These are phyloP conservation scores for Phoenicopterus ruber DNA, from an alignment of 2,113 vertebrate species.

Conservation along the genomic window DNA sequence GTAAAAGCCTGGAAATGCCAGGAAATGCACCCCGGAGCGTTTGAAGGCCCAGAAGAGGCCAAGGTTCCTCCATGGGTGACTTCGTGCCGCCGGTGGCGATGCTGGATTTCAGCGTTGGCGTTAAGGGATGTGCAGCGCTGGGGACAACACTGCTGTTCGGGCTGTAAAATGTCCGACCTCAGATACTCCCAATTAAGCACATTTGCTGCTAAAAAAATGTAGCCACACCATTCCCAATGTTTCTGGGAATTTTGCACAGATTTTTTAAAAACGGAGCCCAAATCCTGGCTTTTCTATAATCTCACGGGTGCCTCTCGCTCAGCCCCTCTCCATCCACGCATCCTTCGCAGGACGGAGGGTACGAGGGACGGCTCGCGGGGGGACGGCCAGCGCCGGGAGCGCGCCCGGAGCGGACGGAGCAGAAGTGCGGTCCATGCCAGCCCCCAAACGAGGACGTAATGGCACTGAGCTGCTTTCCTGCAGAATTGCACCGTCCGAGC, in stretches of 20 bases:
- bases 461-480: not conserved
- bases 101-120: not conserved
- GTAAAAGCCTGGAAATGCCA: not conserved
- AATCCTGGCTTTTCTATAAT: not conserved
- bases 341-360: not conserved
- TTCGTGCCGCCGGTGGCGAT: not conserved
- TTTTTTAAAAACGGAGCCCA: not conserved
- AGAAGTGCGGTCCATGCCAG: not conserved
- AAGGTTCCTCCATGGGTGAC: not conserved
- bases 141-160: not conserved
- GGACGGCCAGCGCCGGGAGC: not conserved
- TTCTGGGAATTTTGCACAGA: not conserved
- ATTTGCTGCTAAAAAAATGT: not conserved
- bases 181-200: not conserved
- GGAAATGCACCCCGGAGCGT: not conserved
- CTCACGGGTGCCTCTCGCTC: not conserved
- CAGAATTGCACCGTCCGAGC: not conserved
- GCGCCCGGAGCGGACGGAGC: rapidly evolving
- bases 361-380: not conserved
- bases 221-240: not conserved
- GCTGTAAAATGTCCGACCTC: too few species aligned
- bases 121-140: not conserved
- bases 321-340: not conserved
- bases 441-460: not conserved
- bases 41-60: not conserved